Evolutionary conservation across 2,113 vertebrate genomes (phyloP), one percentile per base, ranked within the genome.

Genomic region (Cephalopholis sonnerati): DNA sequence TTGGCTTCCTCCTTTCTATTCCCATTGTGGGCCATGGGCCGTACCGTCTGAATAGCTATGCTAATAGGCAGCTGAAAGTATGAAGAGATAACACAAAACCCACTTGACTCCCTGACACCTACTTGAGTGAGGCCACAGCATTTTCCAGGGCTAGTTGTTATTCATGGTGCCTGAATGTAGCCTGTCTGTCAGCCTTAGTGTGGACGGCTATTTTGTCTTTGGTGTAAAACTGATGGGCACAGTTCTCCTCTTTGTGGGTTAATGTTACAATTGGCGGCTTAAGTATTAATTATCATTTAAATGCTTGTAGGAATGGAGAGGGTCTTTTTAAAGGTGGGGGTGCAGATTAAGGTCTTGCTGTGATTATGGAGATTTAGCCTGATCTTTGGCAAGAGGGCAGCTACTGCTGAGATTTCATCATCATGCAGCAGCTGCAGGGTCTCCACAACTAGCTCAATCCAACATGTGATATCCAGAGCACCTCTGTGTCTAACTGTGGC

Each of bases 221-320:
- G 54, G 61, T 85, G 82, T 75, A 67, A 89, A 92, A 81, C 59
- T 64, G 54, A 48, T 44, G 5, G 27, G 74, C 78, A 77, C 46
- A 57, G 77, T 85, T 84, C 72, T 74, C 54, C 61, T 83, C 75
- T 69, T 86, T 61, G 55, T 84, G 71, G 81, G 81, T 72, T 87
- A 74, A 63, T 24, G 46, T 79, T 84, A 90, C 92, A 92, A 93
- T 87, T 79, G 74, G 69, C 51, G 44, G 83, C 79, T 93, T 90
- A 92, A 91, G 81, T 85, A 78, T 93, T 94, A 95, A 95, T 95
- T 95, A 93, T 92, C 93, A 95, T 96, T 95, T 95, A 95, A 95
- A 95, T 95, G 88, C 90, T 93, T 92, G 89, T 92, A 86, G 93
- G 84, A 86, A 77, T 88, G 80, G 20, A 89, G 66, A 83, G 78